phyloP scores from a whole-genome alignment of 2,888 invertebrate species.

The Mechanitis messenoides region DNA sequence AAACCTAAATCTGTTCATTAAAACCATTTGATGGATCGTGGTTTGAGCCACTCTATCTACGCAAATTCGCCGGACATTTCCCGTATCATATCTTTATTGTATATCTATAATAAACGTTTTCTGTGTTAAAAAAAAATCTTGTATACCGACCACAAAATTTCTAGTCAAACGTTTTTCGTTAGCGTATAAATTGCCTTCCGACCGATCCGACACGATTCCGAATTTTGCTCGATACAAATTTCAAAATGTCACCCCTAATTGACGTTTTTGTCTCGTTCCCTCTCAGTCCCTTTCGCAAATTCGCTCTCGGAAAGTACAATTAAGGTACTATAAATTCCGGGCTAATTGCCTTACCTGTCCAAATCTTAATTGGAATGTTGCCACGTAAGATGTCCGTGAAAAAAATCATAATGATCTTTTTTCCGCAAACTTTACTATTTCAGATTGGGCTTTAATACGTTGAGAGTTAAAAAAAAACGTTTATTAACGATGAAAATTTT shows the following conservation, averaged over 20 bases:
- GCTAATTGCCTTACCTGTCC: constrained; percentile 53
- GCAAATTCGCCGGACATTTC: too few relatives aligned
- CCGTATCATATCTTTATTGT: not conserved
- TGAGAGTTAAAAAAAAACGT: constrained; percentile 56
- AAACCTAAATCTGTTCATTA: too few relatives aligned
- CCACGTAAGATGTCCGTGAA: constrained; percentile 40
- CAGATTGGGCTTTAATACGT: constrained; percentile 68
- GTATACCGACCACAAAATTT: not conserved
- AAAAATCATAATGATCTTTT: constrained; percentile 57
- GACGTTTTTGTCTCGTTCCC: constrained; percentile 42
- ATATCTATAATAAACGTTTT: not conserved
- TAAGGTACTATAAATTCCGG: constrained; percentile 50
- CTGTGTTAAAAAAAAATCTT: not conserved
- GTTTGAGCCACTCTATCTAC: too few relatives aligned
- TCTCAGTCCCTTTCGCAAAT: constrained; percentile 38
- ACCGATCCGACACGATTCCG: constrained; percentile 10
- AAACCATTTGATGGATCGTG: too few relatives aligned
- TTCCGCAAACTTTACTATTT: constrained; percentile 72
- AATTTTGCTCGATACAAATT: constrained; percentile 29
- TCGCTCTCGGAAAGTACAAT: constrained; percentile 44
- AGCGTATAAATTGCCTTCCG: not conserved
- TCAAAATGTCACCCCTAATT: constrained; percentile 40
- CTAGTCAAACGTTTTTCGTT: not conserved
- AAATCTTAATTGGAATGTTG: constrained; percentile 56
- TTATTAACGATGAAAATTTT: constrained; percentile 75